These are phyloP conservation scores for Anolis sagrei DNA, from an alignment of 2,113 vertebrate species.

Conservation along the genomic window DNA sequence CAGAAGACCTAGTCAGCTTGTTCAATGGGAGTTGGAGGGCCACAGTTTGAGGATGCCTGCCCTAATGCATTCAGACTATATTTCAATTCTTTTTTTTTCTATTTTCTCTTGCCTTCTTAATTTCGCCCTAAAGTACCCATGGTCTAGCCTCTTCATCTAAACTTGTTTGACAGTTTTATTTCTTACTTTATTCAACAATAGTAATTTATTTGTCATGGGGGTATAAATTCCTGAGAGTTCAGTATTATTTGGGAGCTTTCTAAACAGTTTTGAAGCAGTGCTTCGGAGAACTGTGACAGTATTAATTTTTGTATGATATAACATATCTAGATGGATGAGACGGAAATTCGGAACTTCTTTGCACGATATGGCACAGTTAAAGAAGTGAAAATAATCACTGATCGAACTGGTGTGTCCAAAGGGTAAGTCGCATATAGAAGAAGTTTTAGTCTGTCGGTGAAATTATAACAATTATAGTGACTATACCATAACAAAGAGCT, in stretches of 20 bases:
- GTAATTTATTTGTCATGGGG: not conserved
- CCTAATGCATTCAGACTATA: too few relatives aligned
- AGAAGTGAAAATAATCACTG: slow-evolving; percentile 96
- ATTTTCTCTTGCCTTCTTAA: not conserved
- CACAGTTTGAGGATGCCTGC: too few relatives aligned
- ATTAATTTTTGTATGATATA: not conserved
- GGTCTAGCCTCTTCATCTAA: not conserved
- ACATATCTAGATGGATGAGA: slow-evolving; percentile 86
- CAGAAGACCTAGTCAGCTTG: too few relatives aligned
- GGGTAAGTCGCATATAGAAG: slow-evolving; percentile 80
- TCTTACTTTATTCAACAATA: not conserved
- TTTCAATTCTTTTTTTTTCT: not conserved
- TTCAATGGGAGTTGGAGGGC: too few relatives aligned
- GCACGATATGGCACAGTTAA: slow-evolving; percentile 86
- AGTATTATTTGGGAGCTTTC: not conserved
- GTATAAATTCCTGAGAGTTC: not conserved
- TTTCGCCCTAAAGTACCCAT: not conserved
- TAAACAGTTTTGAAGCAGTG: not conserved
- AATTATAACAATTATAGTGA: not conserved
- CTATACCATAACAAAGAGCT: not conserved
- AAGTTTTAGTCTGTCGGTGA: not conserved
- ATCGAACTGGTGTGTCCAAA: slow-evolving; percentile 92
- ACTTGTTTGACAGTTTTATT: not conserved
- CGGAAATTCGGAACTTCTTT: slow-evolving; percentile 90
- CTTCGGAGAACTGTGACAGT: not conserved